These are phyloP conservation scores for Dicaeum eximium DNA, from an alignment of 2,113 vertebrate genomes.

Conservation along the genomic window DNA sequence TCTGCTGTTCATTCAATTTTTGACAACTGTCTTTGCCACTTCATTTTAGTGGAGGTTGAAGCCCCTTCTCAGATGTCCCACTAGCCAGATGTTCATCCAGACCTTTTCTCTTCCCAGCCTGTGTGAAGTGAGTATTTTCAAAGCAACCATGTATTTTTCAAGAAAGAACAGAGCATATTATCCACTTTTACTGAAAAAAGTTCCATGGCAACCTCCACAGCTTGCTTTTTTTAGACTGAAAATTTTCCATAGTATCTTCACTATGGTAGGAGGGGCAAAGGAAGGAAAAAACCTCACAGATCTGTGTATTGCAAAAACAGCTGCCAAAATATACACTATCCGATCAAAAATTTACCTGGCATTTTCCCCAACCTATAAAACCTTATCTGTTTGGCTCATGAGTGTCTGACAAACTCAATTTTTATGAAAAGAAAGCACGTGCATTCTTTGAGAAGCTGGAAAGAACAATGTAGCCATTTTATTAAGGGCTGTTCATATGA, in stretches of 20 bases:
- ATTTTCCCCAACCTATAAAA: not conserved
- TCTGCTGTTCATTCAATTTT: not conserved
- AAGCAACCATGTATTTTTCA: not conserved
- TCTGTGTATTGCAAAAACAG: not conserved
- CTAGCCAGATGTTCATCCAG: not conserved
- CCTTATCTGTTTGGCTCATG: not conserved
- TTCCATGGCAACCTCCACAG: not conserved
- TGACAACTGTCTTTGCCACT: not conserved
- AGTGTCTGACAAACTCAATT: not conserved
- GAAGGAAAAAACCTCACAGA: fast-evolving
- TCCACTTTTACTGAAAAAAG: not conserved
- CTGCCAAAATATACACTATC: not conserved
- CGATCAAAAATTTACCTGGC: not conserved
- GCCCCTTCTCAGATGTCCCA: not conserved
- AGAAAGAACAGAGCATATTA: not conserved
- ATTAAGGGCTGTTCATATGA: not conserved
- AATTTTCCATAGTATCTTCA: not conserved
- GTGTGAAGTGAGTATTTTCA: not conserved
- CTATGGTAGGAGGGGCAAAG: not conserved
- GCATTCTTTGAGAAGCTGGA: not conserved
- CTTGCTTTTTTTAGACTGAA: not conserved
- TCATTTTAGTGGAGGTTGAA: not conserved
- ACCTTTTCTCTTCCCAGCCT: not conserved
- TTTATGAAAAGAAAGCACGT: not conserved
- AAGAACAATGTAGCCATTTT: not conserved